Conservation (phyloP, 2,797 vertebrate genomes). For the Poeciliopsis gracilis region DNA sequence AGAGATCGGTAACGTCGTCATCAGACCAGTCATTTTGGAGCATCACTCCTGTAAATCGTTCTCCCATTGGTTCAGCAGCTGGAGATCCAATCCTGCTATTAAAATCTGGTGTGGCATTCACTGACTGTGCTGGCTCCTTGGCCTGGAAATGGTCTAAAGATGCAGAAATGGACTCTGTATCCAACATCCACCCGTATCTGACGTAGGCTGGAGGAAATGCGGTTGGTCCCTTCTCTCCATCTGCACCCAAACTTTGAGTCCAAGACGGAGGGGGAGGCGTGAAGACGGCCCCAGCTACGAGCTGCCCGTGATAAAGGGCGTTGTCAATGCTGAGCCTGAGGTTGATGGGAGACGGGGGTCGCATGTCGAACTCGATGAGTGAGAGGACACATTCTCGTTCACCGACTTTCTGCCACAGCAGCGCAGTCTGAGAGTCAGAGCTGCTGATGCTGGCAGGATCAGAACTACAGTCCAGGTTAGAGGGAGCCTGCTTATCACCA, state of each 20-base stretch:
- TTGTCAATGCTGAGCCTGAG: slow-evolving; percentile 88
- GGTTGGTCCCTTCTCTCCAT: slow-evolving; percentile 16
- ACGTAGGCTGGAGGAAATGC: slow-evolving; percentile 45
- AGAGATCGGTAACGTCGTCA: slow-evolving; percentile 71
- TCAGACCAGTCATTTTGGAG: slow-evolving; percentile 51
- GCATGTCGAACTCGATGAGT: slow-evolving; percentile 85
- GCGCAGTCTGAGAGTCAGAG: slow-evolving; percentile 54
- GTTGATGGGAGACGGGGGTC: slow-evolving; percentile 88
- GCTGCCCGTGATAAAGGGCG: slow-evolving; percentile 81
- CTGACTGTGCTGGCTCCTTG: slow-evolving; percentile 44
- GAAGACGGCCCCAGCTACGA: slow-evolving; percentile 78
- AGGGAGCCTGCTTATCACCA: slow-evolving; percentile 63
- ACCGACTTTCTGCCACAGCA: slow-evolving; percentile 71
- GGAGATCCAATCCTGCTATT: slow-evolving; percentile 20
- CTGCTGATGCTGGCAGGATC: slow-evolving; percentile 49
- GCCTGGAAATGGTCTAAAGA: slow-evolving; percentile 60
- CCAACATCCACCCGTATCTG: slow-evolving; percentile 61
- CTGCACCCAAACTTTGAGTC: slow-evolving; percentile 46
- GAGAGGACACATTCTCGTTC: slow-evolving; percentile 82
- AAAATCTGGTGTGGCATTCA: slow-evolving; percentile 32
- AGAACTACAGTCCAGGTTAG: slow-evolving; percentile 43
- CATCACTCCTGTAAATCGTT: slow-evolving; percentile 34
- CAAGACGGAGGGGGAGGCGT: slow-evolving; percentile 71
- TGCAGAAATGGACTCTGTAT: slow-evolving; percentile 59
- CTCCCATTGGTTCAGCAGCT: slow-evolving; percentile 18